phyloP scores from a whole-genome alignment of 1,140 invertebrate genomes.

The Anastatus disparis region DNA sequence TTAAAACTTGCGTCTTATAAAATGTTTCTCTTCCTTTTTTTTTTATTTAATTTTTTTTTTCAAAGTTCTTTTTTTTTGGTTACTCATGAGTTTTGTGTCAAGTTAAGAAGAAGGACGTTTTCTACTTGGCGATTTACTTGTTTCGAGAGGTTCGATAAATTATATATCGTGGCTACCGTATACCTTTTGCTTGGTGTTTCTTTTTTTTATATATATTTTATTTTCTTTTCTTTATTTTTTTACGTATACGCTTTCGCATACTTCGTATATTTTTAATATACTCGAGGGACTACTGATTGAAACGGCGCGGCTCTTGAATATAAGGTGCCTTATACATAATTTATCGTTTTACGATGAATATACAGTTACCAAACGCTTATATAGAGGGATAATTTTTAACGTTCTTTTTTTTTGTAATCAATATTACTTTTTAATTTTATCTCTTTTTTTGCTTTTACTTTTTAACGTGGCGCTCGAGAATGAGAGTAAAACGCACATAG shows the following conservation, averaged over 20 bases:
- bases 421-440: conserved; percentile 2
- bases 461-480: neutral
- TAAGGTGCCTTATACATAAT: conserved; percentile 38
- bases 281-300: conserved; percentile 40
- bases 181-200: no score
- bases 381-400: conserved; percentile 31
- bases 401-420: conserved; percentile 31
- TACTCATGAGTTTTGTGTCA: no score
- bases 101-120: no score
- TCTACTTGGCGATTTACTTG: conserved; percentile 31
- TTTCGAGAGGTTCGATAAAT: conserved; percentile 31
- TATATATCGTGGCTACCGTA: conserved; percentile 13
- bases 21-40: conserved; percentile 14
- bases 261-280: conserved; percentile 36
- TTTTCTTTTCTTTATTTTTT: conserved; percentile 11
- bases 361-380: conserved; percentile 27
- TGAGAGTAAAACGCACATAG: neutral
- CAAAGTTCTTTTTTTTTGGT: no score
- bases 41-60: no score
- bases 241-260: neutral
- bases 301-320: conserved; percentile 24
- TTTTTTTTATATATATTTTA: neutral
- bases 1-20: conserved; percentile 8
- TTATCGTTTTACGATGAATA: conserved; percentile 34
- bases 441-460: no score